Base-by-base conservation (phyloP, 1,140 invertebrate species). In the Ladona fulva region DNA sequence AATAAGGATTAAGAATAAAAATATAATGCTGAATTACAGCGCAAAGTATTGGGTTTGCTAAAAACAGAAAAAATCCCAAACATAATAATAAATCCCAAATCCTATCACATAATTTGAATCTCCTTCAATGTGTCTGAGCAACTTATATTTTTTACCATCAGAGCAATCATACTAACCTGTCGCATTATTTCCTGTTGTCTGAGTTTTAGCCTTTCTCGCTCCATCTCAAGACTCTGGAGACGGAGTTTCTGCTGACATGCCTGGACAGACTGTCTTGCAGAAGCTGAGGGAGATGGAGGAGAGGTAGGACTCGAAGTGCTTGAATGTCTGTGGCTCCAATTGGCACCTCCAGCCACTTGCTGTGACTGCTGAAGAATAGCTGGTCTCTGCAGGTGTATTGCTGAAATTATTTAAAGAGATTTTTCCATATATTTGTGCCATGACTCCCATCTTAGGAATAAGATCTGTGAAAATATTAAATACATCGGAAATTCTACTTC, bases 111-210 rank as follows among this genome's bases (percentile, higher is more conserved):
- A n/a, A n/a, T n/a, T n/a, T n/a, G n/a, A n/a, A n/a, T n/a, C n/a
- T n/a, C n/a, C n/a, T n/a, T n/a, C n/a, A n/a, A n/a, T n/a, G n/a
- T n/a, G n/a, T n/a, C n/a, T n/a, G n/a, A n/a, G n/a, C n/a, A n/a
- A n/a, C n/a, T n/a, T n/a, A n/a, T n/a, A n/a, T n/a, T n/a, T n/a
- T n/a, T n/a, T n/a, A n/a, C n/a, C n/a, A n/a, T n/a, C n/a, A n/a
- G n/a, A n/a, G 75, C 25, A 80, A 79, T 76, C 10, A n/a, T 29
- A 12, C 80, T 80, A 86, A 94, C 92, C 90, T 94, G 93, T 83
- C 92, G 88, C 83, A 91, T 90, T 81, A 97, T 95, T 87, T 97
- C 95, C 84, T 94, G 93, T 84, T 95, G 94, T 78, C 95, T 89
- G 81, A 94, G 91, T 84, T 94, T 94, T 76, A 97, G 87, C 79